A percentile compares a stretch with the other conserved stretches of the same genome.
Conservation (phyloP, 30 jellyfish, hydroid and myxozoan species). For the Catostylus mosaicus region DNA sequence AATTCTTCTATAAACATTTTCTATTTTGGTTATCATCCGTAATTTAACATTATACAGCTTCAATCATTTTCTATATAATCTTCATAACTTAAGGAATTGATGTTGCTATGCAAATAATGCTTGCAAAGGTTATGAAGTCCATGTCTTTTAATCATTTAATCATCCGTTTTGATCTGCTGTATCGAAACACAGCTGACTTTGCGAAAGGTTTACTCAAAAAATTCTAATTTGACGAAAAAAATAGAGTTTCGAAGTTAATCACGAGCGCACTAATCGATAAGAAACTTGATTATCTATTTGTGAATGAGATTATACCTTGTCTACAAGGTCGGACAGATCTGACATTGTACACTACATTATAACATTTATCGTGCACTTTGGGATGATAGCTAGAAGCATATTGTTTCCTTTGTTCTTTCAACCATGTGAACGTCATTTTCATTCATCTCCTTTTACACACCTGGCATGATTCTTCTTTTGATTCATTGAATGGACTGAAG, state of each 20-base stretch:
- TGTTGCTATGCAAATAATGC: neutral
- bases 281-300: neutral
- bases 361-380: too few species aligned
- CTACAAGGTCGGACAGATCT: too few species aligned
- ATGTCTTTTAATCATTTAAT: neutral
- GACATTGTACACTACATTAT: too few species aligned
- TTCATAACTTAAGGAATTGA: neutral
- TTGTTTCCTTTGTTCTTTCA: too few species aligned
- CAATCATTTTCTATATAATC: too few species aligned
- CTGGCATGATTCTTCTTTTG: too few species aligned
- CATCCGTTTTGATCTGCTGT: slow-evolving; percentile 1
- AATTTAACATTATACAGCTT: too few species aligned
- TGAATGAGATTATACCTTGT: neutral
- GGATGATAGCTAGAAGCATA: too few species aligned
- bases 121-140: neutral
- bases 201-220: neutral
- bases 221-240: neutral
- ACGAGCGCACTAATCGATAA: neutral
- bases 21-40: neutral
- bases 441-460: too few species aligned
- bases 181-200: neutral
- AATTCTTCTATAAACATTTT: neutral
- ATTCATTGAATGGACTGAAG: too few species aligned
- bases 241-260: slow-evolving; percentile 8
- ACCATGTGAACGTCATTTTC: too few species aligned